phyloP scores from a whole-genome alignment of 2,888 invertebrate species.

The Phaonia tiefii region DNA sequence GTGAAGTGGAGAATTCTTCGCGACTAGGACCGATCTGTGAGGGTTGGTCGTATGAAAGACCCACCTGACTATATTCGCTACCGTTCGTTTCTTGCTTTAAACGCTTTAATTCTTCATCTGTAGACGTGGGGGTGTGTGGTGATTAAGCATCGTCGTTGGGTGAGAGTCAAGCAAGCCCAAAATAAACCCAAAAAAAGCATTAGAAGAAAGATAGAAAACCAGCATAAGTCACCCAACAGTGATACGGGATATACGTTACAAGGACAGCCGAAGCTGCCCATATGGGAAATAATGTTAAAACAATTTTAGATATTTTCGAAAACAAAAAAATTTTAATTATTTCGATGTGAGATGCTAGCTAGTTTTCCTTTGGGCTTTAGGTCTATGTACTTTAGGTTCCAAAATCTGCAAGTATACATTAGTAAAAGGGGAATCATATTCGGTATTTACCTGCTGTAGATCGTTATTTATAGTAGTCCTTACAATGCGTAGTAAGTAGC shows the following conservation, averaged over 20 bases:
- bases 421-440: constrained; percentile 32
- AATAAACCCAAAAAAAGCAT: constrained; percentile 67
- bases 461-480: not conserved
- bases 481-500: too few relatives aligned
- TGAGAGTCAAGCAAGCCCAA: constrained; percentile 50
- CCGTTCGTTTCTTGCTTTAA: constrained; percentile 86
- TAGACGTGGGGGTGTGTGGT: not conserved
- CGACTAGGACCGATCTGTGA: constrained; percentile 81
- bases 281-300: constrained; percentile 45
- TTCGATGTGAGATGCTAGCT: not conserved
- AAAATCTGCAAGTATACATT: constrained; percentile 63
- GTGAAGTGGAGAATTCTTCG: constrained; percentile 78
- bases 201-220: constrained; percentile 64
- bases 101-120: constrained; percentile 96
- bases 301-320: constrained; percentile 40
- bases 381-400: not conserved
- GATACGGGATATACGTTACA: constrained; percentile 17
- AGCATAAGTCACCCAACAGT: constrained; percentile 57
- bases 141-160: not conserved
- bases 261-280: constrained; percentile 56
- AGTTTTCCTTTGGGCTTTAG: not conserved
- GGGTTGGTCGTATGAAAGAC: constrained; percentile 86
- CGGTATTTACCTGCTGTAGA: constrained; percentile 58
- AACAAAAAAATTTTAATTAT: constrained; percentile 15
- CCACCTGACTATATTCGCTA: constrained; percentile 86